A percentile compares a stretch with the other conserved stretches of the same genome.
Conservation (phyloP, 92 coral and sea anemone genomes). For the Zoanthus sociatus region DNA sequence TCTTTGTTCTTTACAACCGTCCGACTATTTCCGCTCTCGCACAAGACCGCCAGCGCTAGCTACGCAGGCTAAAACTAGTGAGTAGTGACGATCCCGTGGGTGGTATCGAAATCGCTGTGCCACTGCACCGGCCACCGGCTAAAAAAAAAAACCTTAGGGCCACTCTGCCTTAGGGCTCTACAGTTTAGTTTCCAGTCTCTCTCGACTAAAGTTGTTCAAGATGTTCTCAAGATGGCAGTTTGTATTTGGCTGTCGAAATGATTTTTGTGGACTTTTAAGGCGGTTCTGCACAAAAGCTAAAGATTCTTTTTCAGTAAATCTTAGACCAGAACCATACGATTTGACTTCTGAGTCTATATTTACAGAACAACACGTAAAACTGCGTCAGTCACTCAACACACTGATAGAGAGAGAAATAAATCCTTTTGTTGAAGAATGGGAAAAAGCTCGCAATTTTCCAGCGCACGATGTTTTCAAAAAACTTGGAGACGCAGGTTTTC, state of each 20-base stretch:
- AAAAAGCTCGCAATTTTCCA: slow-evolving; percentile 84
- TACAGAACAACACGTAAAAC: slow-evolving; percentile 87
- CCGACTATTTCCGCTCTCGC: no score
- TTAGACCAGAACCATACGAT: slow-evolving; percentile 83
- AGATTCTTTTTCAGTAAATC: slow-evolving; percentile 47
- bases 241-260: not conserved
- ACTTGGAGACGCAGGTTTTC: slow-evolving; percentile 91
- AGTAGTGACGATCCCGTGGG: no score
- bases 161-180: no score
- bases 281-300: slow-evolving; percentile 59
- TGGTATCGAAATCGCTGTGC: no score
- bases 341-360: slow-evolving; percentile 83
- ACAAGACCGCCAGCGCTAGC: no score
- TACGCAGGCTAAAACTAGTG: no score
- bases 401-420: slow-evolving; percentile 95
- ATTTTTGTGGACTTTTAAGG: slow-evolving; percentile 63
- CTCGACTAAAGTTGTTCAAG: not conserved
- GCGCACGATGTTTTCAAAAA: slow-evolving; percentile 96
- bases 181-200: not conserved
- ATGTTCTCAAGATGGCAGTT: slow-evolving; percentile 66
- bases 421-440: slow-evolving; percentile 99
- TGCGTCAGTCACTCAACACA: slow-evolving; percentile 84
- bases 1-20: no score
- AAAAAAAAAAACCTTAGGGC: no score
- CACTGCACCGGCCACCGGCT: no score